Base-by-base conservation (phyloP, 23 tunicate genomes). In the Aplidium turbinatum region DNA sequence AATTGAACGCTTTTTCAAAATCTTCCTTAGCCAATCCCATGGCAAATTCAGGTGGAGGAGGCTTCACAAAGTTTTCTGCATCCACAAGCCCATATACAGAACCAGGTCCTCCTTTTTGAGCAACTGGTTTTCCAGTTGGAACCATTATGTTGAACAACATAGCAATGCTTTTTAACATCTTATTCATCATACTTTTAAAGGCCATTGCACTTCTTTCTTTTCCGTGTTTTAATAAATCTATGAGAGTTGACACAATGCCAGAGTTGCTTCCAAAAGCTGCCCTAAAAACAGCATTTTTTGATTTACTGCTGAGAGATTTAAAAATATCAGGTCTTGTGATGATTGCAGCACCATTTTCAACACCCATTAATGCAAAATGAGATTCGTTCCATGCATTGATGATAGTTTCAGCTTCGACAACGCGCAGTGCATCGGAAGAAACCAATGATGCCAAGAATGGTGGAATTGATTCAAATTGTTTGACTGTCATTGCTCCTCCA, bases 191-290 rank as follows among this genome's bases (percentile, higher is more conserved):
- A n/a, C n/a, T n/a, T n/a, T n/a, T n/a, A n/a, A n/a, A n/a, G n/a
- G n/a, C n/a, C n/a, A n/a, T n/a, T n/a, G n/a, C n/a, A n/a, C n/a
- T n/a, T n/a, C n/a, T n/a, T n/a, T n/a, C n/a, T n/a, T n/a, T n/a
- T n/a, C n/a, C n/a, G n/a, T n/a, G n/a, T n/a, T n/a, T n/a, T n/a
- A n/a, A n/a, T n/a, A n/a, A n/a, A n/a, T n/a, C n/a, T n/a, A n/a
- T n/a, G n/a, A n/a, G n/a, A n/a, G n/a, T n/a, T n/a, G n/a, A n/a
- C n/a, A n/a, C 11, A 20, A 25, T 16, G 63, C 82, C 82, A 22
- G 84, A 64, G 53, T 69, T 79, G 0, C 39, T 26, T 9, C 84
- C 84, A 70, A 68, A 48, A 7, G 84, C 65, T 71, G 84, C 68
- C 4, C 81, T 31, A 35, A 79, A 68, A 5, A 69, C 47, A 4